Evolutionary conservation across 2,113 vertebrate species (phyloP).

Genomic region (Chamaetylas fuelleborni): DNA sequence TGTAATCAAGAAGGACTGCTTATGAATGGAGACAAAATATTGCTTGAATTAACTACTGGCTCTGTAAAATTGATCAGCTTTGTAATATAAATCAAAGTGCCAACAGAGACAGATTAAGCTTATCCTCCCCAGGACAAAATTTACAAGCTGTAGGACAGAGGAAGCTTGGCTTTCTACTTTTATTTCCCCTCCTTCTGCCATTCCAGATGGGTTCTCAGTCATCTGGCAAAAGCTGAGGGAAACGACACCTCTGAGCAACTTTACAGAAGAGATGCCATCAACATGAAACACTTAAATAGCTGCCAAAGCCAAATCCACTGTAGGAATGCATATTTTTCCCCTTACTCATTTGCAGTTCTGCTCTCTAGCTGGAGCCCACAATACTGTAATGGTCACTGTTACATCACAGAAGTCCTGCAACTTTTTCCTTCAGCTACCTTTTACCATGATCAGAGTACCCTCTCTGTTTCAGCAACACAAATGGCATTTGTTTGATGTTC

Average conservation of each 20-base stretch:
- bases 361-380: neutral
- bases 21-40: neutral
- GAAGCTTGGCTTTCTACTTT: neutral
- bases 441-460: neutral
- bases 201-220: slow-evolving; percentile 1
- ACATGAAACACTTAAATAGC: neutral
- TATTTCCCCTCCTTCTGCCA: neutral
- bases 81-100: neutral
- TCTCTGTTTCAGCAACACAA: neutral
- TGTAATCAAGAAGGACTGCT: neutral
- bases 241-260: slow-evolving; percentile 32
- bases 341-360: neutral
- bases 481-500: neutral
- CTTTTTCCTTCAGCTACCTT: neutral
- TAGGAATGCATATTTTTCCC: neutral
- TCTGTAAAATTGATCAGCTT: neutral
- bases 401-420: neutral
- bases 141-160: neutral
- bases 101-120: neutral
- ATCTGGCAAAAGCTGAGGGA: slow-evolving; percentile 12
- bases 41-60: neutral
- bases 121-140: neutral
- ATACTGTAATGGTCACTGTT: neutral
- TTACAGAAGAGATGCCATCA: neutral
- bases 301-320: neutral